phyloP scores from a whole-genome alignment of 1,140 invertebrate genomes.

The Hylyphantes graminicola region DNA sequence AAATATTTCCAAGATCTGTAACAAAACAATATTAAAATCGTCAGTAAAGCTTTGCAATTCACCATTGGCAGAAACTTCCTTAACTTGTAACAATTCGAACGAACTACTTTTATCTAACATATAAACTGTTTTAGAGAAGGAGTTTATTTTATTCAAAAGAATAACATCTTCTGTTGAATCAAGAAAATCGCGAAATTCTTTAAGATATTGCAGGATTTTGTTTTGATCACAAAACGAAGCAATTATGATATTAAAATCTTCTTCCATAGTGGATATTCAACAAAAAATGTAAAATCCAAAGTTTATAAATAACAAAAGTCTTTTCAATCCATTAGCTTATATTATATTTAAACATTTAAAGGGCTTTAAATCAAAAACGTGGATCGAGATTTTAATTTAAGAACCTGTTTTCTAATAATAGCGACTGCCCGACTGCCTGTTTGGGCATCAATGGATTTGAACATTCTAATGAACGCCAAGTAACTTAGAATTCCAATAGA shows the following conservation, averaged over 20 bases:
- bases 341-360: no score
- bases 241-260: not conserved
- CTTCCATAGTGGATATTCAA: not conserved
- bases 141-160: not conserved
- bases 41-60: not conserved
- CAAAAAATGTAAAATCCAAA: no score
- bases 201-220: conserved; percentile 8
- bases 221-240: not conserved
- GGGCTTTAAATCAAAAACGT: no score
- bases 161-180: not conserved
- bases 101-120: conserved; percentile 21
- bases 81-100: not conserved
- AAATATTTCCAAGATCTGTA: conserved; percentile 13
- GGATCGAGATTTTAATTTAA: no score
- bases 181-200: not conserved
- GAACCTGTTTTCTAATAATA: no score
- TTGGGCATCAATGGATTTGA: no score
- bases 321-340: no score
- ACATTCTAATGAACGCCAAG: no score
- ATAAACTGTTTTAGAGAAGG: not conserved
- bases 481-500: no score
- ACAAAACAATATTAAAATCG: not conserved
- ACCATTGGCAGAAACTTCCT: not conserved
- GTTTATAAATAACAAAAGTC: no score
- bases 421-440: no score